Conservation (phyloP, 2,888 invertebrate species). For the Drosophila macrospina region DNA sequence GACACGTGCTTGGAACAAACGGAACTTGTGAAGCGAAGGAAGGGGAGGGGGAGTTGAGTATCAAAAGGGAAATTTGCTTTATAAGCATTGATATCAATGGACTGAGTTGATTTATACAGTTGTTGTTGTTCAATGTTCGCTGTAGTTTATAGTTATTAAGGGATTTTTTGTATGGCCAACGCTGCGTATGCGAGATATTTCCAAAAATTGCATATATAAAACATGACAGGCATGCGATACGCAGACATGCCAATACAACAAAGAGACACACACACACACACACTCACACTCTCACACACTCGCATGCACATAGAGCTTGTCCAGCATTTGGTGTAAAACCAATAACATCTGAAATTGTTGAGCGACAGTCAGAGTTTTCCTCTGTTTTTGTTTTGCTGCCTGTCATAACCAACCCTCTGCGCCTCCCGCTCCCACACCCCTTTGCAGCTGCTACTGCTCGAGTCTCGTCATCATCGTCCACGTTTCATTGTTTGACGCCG, state of each 20-base stretch:
- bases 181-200: slow-evolving; percentile 49
- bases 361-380: slow-evolving; percentile 28
- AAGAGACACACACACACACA: slow-evolving; percentile 6
- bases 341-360: slow-evolving; percentile 58
- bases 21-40: slow-evolving; percentile 5
- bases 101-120: slow-evolving; percentile 23
- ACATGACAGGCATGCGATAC: slow-evolving; percentile 27
- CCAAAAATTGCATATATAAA: slow-evolving; percentile 35
- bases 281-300: slow-evolving; percentile 5
- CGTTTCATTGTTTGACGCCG: slow-evolving; percentile 17
- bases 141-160: slow-evolving; percentile 15
- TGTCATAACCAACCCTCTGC: slow-evolving; percentile 37
- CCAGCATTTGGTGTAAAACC: slow-evolving; percentile 50
- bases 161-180: slow-evolving; percentile 1
- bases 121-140: slow-evolving; percentile 3
- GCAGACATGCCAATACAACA: slow-evolving; percentile 27
- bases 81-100: slow-evolving; percentile 30
- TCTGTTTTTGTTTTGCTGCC: not conserved
- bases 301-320: slow-evolving; percentile 13
- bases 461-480: slow-evolving; percentile 18
- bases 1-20: slow-evolving; percentile 71
- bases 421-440: not conserved
- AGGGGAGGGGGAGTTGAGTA: not conserved
- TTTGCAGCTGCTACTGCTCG: not conserved
- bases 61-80: not conserved